These are phyloP conservation scores for Thera britannica DNA, from an alignment of 2,888 invertebrate species.

Conservation along the genomic window DNA sequence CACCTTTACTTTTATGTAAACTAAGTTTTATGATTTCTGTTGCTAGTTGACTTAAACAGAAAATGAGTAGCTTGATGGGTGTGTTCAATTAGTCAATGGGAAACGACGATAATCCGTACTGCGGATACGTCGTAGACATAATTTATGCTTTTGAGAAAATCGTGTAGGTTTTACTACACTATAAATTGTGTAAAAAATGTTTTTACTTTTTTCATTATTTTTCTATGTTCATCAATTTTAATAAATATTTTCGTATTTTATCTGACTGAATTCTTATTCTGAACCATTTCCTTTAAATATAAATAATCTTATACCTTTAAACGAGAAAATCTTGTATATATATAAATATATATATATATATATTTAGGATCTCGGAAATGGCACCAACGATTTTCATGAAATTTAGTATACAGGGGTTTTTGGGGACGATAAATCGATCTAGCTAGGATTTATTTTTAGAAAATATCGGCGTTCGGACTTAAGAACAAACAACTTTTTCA, in stretches of 20 bases:
- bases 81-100: constrained; percentile 19
- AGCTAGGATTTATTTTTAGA: no score
- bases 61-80: not conserved
- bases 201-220: constrained; percentile 42
- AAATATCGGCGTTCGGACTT: no score
- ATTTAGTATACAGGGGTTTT: no score
- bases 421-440: no score
- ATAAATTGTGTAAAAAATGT: constrained; percentile 37
- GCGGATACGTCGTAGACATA: constrained; percentile 35
- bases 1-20: not conserved
- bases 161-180: constrained; percentile 68
- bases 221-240: constrained; percentile 28
- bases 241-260: constrained; percentile 31
- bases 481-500: no score
- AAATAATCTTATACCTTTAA: no score
- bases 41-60: not conserved
- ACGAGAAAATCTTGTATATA: no score
- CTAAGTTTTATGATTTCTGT: not conserved
- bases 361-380: no score
- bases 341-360: no score
- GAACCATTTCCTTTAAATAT: no score
- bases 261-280: constrained; percentile 15
- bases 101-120: constrained; percentile 37
- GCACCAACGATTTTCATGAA: no score
- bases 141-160: constrained; percentile 41